phyloP scores from a whole-genome alignment of 2,888 invertebrate species.

The Campoplex capitator region DNA sequence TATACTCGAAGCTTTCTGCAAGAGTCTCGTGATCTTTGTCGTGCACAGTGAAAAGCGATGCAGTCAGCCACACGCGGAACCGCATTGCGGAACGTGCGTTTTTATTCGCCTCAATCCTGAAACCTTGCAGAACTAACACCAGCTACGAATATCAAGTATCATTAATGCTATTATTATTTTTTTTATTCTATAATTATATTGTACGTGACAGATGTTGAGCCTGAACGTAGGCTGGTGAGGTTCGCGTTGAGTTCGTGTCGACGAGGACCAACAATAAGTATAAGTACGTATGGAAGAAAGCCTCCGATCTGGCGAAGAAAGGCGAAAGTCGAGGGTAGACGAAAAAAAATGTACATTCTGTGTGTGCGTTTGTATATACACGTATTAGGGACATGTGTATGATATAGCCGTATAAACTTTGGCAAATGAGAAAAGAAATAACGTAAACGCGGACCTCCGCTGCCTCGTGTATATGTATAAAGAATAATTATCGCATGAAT shows the following conservation, averaged over 20 bases:
- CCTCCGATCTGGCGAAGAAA: conserved; percentile 30
- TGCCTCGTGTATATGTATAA: conserved; percentile 36
- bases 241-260: conserved; percentile 58
- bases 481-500: conserved; percentile 69
- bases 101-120: conserved; percentile 35
- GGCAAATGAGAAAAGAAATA: conserved; percentile 59
- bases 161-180: conserved; percentile 43
- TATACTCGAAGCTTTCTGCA: conserved; percentile 19
- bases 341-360: conserved; percentile 29
- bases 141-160: conserved; percentile 33
- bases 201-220: conserved; percentile 52
- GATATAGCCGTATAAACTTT: conserved; percentile 34
- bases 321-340: conserved; percentile 35
- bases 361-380: conserved; percentile 9
- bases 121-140: conserved; percentile 48
- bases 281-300: conserved; percentile 49
- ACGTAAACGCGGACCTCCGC: conserved; percentile 57
- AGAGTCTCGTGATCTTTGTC: conserved; percentile 52
- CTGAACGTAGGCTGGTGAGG: conserved; percentile 3
- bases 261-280: conserved; percentile 51
- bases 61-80: conserved; percentile 71
- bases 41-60: conserved; percentile 43
- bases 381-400: not conserved
- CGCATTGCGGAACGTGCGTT: conserved; percentile 78
- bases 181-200: conserved; percentile 62